Conservation (phyloP, 2,888 invertebrate species). For the Parthenolecanium corni region DNA sequence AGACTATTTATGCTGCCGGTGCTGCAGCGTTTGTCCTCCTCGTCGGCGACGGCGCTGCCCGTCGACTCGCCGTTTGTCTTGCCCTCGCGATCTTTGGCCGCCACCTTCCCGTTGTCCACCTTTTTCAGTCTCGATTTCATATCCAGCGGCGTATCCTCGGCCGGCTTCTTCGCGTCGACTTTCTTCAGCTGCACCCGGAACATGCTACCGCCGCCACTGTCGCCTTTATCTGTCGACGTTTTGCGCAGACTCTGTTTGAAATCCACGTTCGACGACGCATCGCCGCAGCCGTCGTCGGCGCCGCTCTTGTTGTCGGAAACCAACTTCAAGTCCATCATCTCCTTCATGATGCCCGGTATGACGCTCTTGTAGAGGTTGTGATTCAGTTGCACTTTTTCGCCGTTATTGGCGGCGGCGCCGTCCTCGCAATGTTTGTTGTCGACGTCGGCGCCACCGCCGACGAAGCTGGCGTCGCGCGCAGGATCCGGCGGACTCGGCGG, state of each 20-base stretch:
- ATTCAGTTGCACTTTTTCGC: conserved; percentile 23
- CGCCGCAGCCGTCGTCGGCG: conserved; percentile 46
- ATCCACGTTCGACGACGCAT: conserved; percentile 37
- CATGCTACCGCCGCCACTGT: conserved; percentile 4
- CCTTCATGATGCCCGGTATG: conserved; percentile 54
- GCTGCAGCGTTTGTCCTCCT: conserved; percentile 77
- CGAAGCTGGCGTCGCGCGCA: conserved; percentile 38
- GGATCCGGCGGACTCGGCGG: conserved; percentile 35
- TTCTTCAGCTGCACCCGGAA: conserved; percentile 50
- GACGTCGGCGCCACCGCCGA: neutral
- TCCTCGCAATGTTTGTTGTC: conserved; percentile 37
- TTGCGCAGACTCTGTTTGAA: conserved; percentile 45
- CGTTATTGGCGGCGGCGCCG: conserved; percentile 36
- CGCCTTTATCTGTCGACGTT: conserved; percentile 26
- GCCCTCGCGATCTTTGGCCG: conserved; percentile 32
- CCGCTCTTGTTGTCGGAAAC: conserved; percentile 76
- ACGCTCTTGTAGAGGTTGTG: conserved; percentile 37
- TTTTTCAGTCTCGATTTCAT: conserved; percentile 73
- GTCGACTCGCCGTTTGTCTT: conserved; percentile 27
- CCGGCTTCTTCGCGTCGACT: conserved; percentile 55
- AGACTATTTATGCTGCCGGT: conserved; percentile 86
- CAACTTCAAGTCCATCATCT: conserved; percentile 66
- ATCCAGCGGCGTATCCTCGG: conserved; percentile 51
- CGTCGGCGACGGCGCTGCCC: conserved; percentile 39
- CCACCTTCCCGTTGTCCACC: conserved; percentile 48